Evolutionary conservation across 2,888 invertebrate species (phyloP), one percentile per base, ranked within the genome.

Genomic region (Callyntrura guangdongensis): DNA sequence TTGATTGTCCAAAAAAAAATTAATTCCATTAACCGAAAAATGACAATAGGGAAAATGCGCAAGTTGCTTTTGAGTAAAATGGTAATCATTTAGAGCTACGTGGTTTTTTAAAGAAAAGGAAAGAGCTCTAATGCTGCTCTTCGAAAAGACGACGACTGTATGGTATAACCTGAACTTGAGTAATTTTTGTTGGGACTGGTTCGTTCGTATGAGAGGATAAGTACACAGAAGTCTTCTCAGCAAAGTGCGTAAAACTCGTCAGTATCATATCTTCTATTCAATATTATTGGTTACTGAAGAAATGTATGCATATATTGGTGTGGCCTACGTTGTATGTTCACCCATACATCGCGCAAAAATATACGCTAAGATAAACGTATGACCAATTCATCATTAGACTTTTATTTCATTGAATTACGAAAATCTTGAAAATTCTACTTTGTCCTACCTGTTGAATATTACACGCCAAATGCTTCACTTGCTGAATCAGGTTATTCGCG

Each of bases 371-470:
- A 67, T 27, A 67, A 67, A 61, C 9, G 36, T 45, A 45, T 45
- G 72, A 11, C n/a, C 67, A 67, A 27, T 67, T 72, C 72, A 72
- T 72, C 45, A 72, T 72, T 72, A 72, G 36, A 6, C 36, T 36
- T 36, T 36, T 6, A 36, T 36, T 36, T 36, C 36, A 36, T 6
- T 36, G 36, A 72, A 72, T 72, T 45, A 72, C 72, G 11, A 67
- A 27, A 67, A 27, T 72, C 72, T 45, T 72, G 45, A 72, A 72
- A 53, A 49, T 20, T 77, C 25, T 77, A 53, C 45, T 64, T 14
- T 72, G 53, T 77, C 22, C 25, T 77, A 53, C 25, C 17, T 77
- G 56, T 77, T 77, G 77, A n/a, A 74, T 56, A 20, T 74, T 36
- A 9, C n/a, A n/a, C 17, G 47, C 74, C 5, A 20, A 77, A 77